phyloP scores from a whole-genome alignment of 2,113 vertebrate species.

The Esox niger region DNA sequence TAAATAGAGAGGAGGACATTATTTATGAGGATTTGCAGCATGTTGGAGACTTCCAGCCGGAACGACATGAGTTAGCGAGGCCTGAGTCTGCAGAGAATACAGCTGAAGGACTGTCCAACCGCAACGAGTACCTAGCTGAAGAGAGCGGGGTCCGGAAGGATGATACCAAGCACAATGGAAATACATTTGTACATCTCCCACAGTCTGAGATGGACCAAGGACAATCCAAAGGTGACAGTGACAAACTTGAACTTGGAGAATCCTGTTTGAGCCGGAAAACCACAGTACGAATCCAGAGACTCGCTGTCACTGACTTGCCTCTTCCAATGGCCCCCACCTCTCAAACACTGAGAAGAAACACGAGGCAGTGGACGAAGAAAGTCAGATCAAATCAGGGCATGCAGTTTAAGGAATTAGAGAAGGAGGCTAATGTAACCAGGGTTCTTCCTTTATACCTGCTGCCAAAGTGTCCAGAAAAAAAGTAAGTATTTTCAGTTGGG shows the following conservation, averaged over 20 bases:
- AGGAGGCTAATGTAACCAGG: not conserved
- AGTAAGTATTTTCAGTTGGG: conserved; percentile 2
- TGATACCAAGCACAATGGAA: not conserved
- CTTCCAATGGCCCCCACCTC: not conserved
- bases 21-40: not conserved
- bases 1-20: not conserved
- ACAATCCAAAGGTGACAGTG: not conserved
- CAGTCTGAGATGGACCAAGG: not conserved
- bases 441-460: not conserved
- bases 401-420: not conserved
- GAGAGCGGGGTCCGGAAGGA: not conserved
- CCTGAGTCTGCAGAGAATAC: not conserved
- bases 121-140: not conserved
- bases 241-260: not conserved
- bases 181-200: conserved; percentile 1
- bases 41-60: not conserved
- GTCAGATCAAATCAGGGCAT: not conserved
- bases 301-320: not conserved
- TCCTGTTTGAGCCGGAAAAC: conserved; percentile 9
- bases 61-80: not conserved
- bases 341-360: not conserved
- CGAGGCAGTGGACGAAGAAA: not conserved
- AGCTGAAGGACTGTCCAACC: not conserved
- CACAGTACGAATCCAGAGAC: conserved; percentile 10
- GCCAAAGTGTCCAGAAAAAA: conserved; percentile 6